phyloP scores from a whole-genome alignment of 2,888 invertebrate species.

The Meloe dianella region DNA sequence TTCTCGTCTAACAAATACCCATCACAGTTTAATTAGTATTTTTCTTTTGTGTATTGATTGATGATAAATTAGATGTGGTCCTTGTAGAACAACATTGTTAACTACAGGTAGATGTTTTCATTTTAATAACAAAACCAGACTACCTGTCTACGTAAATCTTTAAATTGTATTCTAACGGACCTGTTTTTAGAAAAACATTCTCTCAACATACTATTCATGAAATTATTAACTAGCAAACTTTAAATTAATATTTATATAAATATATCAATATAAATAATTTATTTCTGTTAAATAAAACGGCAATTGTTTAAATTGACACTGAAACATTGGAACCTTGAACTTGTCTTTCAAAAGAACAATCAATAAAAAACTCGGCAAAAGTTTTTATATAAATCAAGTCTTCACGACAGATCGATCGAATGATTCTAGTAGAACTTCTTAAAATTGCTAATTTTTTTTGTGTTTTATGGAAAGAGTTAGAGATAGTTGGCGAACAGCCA shows the following conservation, averaged over 20 bases:
- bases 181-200: conserved; percentile 2
- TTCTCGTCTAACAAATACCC: too few relatives aligned
- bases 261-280: neutral
- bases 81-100: neutral
- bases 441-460: neutral
- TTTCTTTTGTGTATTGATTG: too few relatives aligned
- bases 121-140: neutral
- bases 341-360: neutral
- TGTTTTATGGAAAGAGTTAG: neutral
- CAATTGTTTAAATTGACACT: neutral
- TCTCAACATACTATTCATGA: neutral
- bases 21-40: too few relatives aligned
- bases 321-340: neutral
- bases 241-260: neutral
- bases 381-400: neutral
- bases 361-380: neutral
- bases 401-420: conserved; percentile 1
- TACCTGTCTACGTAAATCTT: neutral
- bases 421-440: neutral
- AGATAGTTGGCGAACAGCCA: neutral
- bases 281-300: neutral
- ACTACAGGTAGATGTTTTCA: conserved; percentile 1
- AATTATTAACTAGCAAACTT: neutral
- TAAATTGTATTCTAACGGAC: neutral
- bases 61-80: conserved; percentile 3